A percentile compares a stretch with the other conserved stretches of the same genome.
Conservation (phyloP, 2,113 vertebrate species). For the Erythrolamprus reginae region DNA sequence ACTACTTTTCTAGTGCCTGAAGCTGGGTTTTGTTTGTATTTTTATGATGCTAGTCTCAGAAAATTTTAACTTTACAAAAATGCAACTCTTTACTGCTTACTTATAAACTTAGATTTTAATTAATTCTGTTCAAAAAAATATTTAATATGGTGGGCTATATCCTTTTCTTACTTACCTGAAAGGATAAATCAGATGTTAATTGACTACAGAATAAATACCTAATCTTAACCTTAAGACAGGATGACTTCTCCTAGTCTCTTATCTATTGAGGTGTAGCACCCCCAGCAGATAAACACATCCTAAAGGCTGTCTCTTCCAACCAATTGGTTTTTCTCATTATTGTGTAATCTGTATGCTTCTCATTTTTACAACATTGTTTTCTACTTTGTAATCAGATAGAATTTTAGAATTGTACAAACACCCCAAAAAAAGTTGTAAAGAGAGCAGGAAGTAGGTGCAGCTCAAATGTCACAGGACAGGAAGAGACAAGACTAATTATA, state of each 20-base stretch:
- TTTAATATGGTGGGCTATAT: not conserved
- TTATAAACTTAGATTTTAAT: not conserved
- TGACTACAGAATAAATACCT: not conserved
- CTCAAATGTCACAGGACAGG: not conserved
- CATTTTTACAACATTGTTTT: not conserved
- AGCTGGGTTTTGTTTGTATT: constrained; percentile 28
- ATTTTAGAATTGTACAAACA: not conserved
- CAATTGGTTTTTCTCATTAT: not conserved
- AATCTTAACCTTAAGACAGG: not conserved
- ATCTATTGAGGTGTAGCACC: not conserved
- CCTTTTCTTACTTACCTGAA: not conserved
- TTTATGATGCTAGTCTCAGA: not conserved
- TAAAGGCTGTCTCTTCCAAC: not conserved
- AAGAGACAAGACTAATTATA: not conserved
- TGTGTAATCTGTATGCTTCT: not conserved
- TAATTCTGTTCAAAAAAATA: not conserved
- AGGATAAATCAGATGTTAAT: not conserved
- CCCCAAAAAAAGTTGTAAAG: not conserved
- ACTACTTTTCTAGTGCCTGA: constrained; percentile 42
- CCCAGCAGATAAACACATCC: not conserved
- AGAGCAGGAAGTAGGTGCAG: not conserved
- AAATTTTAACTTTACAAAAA: constrained; percentile 39
- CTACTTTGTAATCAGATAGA: not conserved
- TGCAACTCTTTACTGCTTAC: constrained; percentile 24
- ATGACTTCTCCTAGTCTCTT: not conserved